Evolutionary conservation across 2,888 invertebrate species (phyloP), one percentile per base, ranked within the genome.

Genomic region (Pandemis corylana): DNA sequence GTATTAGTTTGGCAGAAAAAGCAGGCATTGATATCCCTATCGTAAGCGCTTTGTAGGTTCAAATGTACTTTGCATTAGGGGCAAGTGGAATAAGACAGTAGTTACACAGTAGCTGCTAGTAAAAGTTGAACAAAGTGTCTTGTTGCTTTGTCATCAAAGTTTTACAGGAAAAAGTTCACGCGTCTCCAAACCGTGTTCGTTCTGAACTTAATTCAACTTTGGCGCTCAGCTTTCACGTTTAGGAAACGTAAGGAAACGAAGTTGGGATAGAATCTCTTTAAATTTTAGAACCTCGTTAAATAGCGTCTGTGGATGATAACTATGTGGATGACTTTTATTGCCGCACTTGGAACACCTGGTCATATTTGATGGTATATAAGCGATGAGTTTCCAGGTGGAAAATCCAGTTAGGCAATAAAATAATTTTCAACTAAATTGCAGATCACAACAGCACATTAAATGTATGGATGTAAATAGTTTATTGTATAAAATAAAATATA

Each of bases 71-170:
- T 2, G 28, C 28, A 36, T 36, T 36, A 36, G 28, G 2, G 28
- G 28, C 28, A 36, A 36, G 28, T 36, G 28, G 4, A 36, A 12
- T 10, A 46, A 10, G 12, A 5, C 10, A 46, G 12, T 46, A 46
- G 46, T 46, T 46, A 20, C 4, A 12, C 10, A 59, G 7, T 9
- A 59, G 28, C 10, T 59, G 28, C n/a, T 28, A 28, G n/a, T 51
- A 51, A 20, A 59, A 59, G 59, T 59, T 59, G 12, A 12, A 20
- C 28, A 12, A 59, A 59, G 28, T 59, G 28, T 59, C 28, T 59
- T 12, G 59, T 59, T 59, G 28, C 59, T 59, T 59, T 59, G 59
- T 59, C 59, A 56, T 56, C 28, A 5, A 59, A 59, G 59, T 59
- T 59, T 10, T 5, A 10, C 12, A 28, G 59, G 28, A 59, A 20